Percentiles rank a stretch among this genome's conserved stretches.
Evolutionary conservation across 2,797 vertebrate species (phyloP).

Genomic region (Anabacerthia variegaticeps): DNA sequence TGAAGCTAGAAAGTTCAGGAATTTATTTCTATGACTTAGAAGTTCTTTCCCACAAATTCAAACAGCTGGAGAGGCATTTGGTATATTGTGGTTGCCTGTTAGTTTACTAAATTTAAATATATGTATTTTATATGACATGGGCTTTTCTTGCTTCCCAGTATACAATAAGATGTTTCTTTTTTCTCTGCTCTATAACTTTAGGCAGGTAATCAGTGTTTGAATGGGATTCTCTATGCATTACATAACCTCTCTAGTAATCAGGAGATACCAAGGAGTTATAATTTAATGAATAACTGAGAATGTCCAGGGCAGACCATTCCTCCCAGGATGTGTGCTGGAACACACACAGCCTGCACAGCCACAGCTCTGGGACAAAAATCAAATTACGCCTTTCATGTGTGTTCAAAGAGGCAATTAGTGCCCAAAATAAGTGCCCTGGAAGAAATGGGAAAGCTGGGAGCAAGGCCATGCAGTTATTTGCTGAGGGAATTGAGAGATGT

Average conservation of each 20-base stretch:
- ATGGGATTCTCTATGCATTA: not conserved
- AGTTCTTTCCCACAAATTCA: not conserved
- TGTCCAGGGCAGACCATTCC: not conserved
- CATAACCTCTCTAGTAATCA: not conserved
- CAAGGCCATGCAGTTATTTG: not conserved
- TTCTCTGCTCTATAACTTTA: no score
- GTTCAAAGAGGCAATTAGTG: not conserved
- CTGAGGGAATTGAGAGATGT: not conserved
- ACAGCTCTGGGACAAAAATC: not conserved
- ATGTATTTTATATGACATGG: not conserved
- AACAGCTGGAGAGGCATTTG: not conserved
- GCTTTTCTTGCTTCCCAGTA: not conserved
- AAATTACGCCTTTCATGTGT: not conserved
- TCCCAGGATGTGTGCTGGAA: not conserved
- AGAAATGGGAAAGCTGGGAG: not conserved
- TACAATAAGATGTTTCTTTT: not conserved
- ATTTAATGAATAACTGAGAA: not conserved
- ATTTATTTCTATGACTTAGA: not conserved
- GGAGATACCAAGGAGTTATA: not conserved
- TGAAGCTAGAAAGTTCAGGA: not conserved
- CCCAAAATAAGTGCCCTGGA: not conserved
- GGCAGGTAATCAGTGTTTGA: not conserved
- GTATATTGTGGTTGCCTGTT: not conserved
- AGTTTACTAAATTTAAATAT: not conserved
- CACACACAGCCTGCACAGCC: not conserved